phyloP scores from a whole-genome alignment of 2,888 invertebrate genomes.

The Deroplatys truncata region DNA sequence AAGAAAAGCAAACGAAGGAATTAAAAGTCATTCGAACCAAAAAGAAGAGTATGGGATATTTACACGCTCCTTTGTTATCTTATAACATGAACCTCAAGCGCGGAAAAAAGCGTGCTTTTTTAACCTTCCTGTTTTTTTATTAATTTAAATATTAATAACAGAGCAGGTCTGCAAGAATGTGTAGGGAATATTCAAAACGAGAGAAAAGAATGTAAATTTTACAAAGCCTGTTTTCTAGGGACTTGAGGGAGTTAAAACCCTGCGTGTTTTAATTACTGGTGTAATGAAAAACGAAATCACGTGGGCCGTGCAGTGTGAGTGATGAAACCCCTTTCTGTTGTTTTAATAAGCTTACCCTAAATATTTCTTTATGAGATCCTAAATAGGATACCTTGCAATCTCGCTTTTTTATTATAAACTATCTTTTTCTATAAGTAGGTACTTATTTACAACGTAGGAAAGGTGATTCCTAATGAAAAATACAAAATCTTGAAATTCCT shows the following conservation, averaged over 20 bases:
- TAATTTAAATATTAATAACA: not conserved
- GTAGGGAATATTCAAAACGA: not conserved
- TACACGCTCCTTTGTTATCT: not conserved
- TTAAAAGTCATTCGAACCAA: not conserved
- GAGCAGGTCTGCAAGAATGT: not conserved
- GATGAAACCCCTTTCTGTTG: not conserved
- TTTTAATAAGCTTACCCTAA: not conserved
- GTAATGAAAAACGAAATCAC: not conserved
- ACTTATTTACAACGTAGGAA: too few relatives aligned
- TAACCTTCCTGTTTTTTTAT: not conserved
- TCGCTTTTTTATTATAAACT: not conserved
- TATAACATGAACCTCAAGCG: not conserved
- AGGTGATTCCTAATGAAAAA: too few relatives aligned
- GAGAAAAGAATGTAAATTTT: not conserved
- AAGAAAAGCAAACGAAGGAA: not conserved
- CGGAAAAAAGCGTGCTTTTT: not conserved
- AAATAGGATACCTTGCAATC: not conserved
- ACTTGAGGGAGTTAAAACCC: not conserved
- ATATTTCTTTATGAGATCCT: not conserved
- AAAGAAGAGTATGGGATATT: not conserved
- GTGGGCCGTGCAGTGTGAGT: not conserved
- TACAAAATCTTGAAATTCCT: too few relatives aligned
- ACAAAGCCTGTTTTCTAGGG: not conserved
- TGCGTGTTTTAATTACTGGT: not conserved
- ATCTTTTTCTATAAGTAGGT: too few relatives aligned